Conservation (phyloP, 2,888 invertebrate species). For the Dryobota labecula region DNA sequence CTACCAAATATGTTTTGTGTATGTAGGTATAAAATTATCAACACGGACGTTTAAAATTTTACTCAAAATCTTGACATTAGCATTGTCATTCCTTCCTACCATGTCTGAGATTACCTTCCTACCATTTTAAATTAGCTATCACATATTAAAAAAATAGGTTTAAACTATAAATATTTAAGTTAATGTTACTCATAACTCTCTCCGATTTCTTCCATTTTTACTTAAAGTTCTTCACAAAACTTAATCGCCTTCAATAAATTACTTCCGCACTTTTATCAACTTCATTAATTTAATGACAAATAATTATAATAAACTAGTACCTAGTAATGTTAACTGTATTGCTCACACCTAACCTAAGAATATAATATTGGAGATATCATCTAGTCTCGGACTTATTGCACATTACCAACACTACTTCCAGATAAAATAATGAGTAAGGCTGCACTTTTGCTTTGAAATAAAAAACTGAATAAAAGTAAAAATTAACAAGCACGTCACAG, state of each 20-base stretch:
- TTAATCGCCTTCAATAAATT: constrained; percentile 48
- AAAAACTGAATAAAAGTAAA: constrained; percentile 2
- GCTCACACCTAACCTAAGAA: constrained; percentile 62
- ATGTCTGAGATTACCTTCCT: constrained; percentile 23
- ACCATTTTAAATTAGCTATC: constrained; percentile 28
- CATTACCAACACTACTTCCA: constrained; percentile 47
- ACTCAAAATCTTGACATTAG: neutral
- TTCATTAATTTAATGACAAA: constrained; percentile 40
- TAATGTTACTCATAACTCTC: constrained; percentile 43
- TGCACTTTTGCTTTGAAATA: constrained; percentile 37
- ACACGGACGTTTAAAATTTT: neutral
- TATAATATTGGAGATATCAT: constrained; percentile 55
- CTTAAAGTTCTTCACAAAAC: constrained; percentile 41
- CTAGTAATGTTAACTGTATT: constrained; percentile 62
- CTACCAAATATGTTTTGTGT: neutral
- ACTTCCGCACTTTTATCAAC: constrained; percentile 53
- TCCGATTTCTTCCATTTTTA: constrained; percentile 52
- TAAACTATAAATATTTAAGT: constrained; percentile 41
- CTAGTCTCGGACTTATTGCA: constrained; percentile 48
- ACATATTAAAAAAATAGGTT: constrained; percentile 36
- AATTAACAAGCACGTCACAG: neutral
- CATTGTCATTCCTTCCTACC: constrained; percentile 11
- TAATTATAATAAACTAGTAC: constrained; percentile 51
- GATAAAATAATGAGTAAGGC: constrained; percentile 47
- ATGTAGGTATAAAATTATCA: constrained; percentile 10